Percentiles rank a stretch among this genome's conserved stretches.
phyloP scores from a whole-genome alignment of 2,888 invertebrate genomes.

The Hedychridium roseum region DNA sequence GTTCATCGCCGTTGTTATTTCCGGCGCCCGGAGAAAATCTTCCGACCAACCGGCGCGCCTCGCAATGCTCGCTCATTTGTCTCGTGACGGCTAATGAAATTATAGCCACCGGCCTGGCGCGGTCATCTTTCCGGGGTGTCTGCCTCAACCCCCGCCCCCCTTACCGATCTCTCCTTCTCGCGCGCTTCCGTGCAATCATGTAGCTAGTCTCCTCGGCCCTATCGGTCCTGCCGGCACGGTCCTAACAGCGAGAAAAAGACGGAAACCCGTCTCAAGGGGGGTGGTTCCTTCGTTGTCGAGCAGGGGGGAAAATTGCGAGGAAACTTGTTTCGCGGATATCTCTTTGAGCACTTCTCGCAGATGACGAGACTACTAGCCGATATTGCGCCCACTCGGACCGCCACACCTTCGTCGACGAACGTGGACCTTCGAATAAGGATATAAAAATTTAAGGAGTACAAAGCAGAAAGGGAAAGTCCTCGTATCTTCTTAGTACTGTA shows the following conservation, averaged over 20 bases:
- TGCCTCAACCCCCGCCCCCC: slow-evolving; percentile 26
- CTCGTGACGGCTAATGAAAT: slow-evolving; percentile 68
- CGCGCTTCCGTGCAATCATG: slow-evolving; percentile 5
- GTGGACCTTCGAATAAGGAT: too few species aligned
- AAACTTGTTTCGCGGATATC: slow-evolving; percentile 58
- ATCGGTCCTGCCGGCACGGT: too few species aligned
- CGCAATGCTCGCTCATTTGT: slow-evolving; percentile 67
- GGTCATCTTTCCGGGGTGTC: slow-evolving; percentile 48
- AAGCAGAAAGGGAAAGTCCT: too few species aligned
- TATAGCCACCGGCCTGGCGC: slow-evolving; percentile 62
- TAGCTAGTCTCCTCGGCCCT: too few species aligned
- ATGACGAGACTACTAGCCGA: slow-evolving; percentile 50
- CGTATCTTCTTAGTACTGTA: too few species aligned
- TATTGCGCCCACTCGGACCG: slow-evolving; percentile 44
- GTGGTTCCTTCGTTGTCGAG: slow-evolving; percentile 32
- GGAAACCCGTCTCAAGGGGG: slow-evolving; percentile 24
- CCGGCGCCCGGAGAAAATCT: slow-evolving; percentile 46
- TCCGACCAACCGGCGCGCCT: slow-evolving; percentile 61
- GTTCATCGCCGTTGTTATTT: slow-evolving; percentile 36
- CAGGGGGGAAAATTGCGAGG: slow-evolving; percentile 53
- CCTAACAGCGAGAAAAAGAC: slow-evolving; percentile 11
- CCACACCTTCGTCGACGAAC: too few species aligned
- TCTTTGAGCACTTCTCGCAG: slow-evolving; percentile 57
- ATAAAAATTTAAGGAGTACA: neutral
- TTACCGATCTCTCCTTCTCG: neutral